Evolutionary conservation across 2,113 vertebrate species (phyloP), one percentile per base, ranked within the genome.

Genomic region (Eudorcas thomsonii): DNA sequence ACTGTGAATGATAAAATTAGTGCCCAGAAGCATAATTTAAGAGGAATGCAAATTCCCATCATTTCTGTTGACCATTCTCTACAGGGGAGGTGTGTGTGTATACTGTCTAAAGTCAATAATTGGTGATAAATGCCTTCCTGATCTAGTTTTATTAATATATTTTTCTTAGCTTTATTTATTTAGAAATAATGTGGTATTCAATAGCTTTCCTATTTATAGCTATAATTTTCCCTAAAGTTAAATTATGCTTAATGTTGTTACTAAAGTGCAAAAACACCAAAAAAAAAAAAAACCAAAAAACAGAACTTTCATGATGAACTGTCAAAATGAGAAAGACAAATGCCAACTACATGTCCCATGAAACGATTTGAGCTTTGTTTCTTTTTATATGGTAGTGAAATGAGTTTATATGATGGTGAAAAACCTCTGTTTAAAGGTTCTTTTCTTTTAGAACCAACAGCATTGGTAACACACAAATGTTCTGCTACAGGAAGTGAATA

Each of bases 241-340:
- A 96, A 83, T 52, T 25, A 48, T 84, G 57, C 21, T 96, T 88
- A 78, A 52, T 59, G 1, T 54, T 43, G 3, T 81, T 81, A 67
- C 12, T 82, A 92, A 94, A 81, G 21, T 78, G 1, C 7, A 91
- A 57, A 82, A 85, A 55, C 16, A 60, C 17, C 6, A 92, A 52
- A 30, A 77, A 60, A 81, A 23, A 71, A 74, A 14, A 87, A 48
- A 92, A 50, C 67, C 57, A 28, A 52, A 96, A 48, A n/a, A n/a
- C n/a, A 64, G 62, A 25, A 4, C 25, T 64, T 84, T 84, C 62
- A 77, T 54, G 33, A n/a, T 43, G 10, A 5, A 45, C 36, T 97
- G 17, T 64, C 45, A 98, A 94, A 97, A 85, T 74, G 12, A 87
- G 30, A 97, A 71, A 96, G 39, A 93, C 2, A 25, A 96, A 96